These are phyloP conservation scores for Lasioglossum figueresi DNA, from an alignment of 2,888 invertebrate species.

Conservation along the genomic window DNA sequence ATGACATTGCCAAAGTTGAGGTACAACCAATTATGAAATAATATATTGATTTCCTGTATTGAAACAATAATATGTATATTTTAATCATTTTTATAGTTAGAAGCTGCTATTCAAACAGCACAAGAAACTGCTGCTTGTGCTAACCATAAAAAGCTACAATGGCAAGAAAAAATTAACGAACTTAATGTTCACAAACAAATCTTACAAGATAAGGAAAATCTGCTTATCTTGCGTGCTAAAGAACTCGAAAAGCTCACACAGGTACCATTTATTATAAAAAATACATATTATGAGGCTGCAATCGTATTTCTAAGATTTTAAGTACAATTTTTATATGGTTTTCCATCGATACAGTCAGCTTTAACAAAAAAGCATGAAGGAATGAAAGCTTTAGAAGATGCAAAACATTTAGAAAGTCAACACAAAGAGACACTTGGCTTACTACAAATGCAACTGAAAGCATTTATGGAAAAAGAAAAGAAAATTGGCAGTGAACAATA, in stretches of 20 bases:
- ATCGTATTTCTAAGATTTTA: not conserved
- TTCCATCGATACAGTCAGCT: conserved; percentile 70
- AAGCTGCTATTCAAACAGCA: conserved; percentile 78
- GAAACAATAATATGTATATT: conserved; percentile 15
- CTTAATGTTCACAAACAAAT: conserved; percentile 71
- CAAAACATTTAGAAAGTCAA: conserved; percentile 76
- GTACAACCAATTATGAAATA: conserved; percentile 60
- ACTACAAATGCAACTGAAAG: conserved; percentile 75
- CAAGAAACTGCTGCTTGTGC: conserved; percentile 74
- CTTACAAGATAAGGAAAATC: conserved; percentile 76
- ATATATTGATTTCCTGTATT: not conserved
- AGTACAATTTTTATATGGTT: conserved; percentile 6
- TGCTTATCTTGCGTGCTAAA: conserved; percentile 76
- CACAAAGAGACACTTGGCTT: conserved; percentile 75
- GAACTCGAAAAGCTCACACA: conserved; percentile 80
- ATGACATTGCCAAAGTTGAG: conserved; percentile 77
- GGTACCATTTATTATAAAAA: conserved; percentile 60
- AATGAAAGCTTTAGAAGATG: conserved; percentile 76
- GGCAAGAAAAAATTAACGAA: conserved; percentile 77
- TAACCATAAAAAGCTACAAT: conserved; percentile 75
- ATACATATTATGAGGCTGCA: not conserved
- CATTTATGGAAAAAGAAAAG: conserved; percentile 77
- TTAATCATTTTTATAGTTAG: conserved; percentile 67
- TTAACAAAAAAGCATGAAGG: conserved; percentile 79
- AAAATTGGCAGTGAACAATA: conserved; percentile 76